A percentile compares a stretch with the other conserved stretches of the same genome.
Conservation (phyloP, 2,797 vertebrate species). For the Apogon talboti region DNA sequence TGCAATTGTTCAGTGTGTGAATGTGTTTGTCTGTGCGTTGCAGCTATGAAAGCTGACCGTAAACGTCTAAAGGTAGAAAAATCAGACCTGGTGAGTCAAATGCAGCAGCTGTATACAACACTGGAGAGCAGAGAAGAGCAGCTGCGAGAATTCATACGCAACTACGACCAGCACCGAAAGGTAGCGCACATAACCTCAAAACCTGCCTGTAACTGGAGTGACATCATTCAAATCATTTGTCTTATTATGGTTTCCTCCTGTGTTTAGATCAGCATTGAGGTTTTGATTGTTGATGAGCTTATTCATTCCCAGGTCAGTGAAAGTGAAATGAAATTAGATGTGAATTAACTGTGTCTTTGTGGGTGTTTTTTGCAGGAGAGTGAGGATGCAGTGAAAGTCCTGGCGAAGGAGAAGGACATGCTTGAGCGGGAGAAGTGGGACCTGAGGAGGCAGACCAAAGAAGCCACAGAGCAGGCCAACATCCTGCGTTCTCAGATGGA, state of each 20-base stretch:
- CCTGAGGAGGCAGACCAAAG: constrained; percentile 93
- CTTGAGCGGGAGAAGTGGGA: constrained; percentile 98
- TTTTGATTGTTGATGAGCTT: no score
- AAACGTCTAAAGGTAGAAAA: constrained; percentile 96
- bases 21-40: constrained; percentile 38
- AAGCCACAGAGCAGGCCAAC: constrained; percentile 92
- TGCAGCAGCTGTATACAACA: constrained; percentile 97
- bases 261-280: no score
- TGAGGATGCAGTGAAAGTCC: constrained; percentile 93
- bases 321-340: background rate
- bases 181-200: constrained; percentile 66
- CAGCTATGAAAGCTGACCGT: constrained; percentile 97
- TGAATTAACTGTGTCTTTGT: constrained; percentile 1
- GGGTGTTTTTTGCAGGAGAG: constrained; percentile 86
- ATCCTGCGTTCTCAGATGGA: constrained; percentile 93
- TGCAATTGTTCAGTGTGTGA: constrained; percentile 1
- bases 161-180: constrained; percentile 97
- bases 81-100: constrained; percentile 93
- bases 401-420: constrained; percentile 96
- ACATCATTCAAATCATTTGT: background rate
- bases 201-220: background rate
- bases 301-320: background rate
- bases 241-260: background rate
- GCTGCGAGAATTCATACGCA: constrained; percentile 95
- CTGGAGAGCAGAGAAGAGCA: constrained; percentile 96